These are phyloP conservation scores for Solea solea DNA, from an alignment of 2,113 vertebrate species.

Conservation along the genomic window DNA sequence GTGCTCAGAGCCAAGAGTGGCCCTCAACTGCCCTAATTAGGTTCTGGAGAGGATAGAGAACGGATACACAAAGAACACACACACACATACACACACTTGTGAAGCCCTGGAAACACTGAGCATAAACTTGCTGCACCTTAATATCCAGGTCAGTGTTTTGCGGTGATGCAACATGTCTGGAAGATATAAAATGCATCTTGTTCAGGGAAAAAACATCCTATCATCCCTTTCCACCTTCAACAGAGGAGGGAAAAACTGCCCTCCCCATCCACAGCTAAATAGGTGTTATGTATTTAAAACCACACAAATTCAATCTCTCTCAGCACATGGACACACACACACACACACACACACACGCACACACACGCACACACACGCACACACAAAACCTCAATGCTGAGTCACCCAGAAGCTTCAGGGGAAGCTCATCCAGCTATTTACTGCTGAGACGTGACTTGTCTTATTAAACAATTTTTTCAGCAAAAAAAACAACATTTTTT, in stretches of 20 bases:
- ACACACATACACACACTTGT: conserved; percentile 15
- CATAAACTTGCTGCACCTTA: conserved; percentile 52
- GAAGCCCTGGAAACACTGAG: conserved; percentile 22
- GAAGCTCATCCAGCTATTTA: conserved; percentile 3
- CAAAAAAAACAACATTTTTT: background rate
- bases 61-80: conserved; percentile 30
- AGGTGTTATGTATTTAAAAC: conserved; percentile 52
- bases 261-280: conserved; percentile 54
- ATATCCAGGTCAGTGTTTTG: conserved; percentile 71
- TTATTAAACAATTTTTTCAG: background rate
- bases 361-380: conserved; percentile 25
- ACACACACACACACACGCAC: conserved; percentile 29
- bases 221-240: conserved; percentile 26
- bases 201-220: conserved; percentile 48
- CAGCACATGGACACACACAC: conserved; percentile 26
- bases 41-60: conserved; percentile 24
- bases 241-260: conserved; percentile 23
- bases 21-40: conserved; percentile 56
- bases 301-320: conserved; percentile 30
- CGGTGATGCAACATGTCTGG: conserved; percentile 65
- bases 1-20: conserved; percentile 55
- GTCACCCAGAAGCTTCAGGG: conserved; percentile 20
- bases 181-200: conserved; percentile 67
- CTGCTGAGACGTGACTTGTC: conserved; percentile 1
- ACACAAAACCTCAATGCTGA: conserved; percentile 32